Evolutionary conservation across 1,140 invertebrate species (phyloP).

Genomic region (Trissolcus basalis): DNA sequence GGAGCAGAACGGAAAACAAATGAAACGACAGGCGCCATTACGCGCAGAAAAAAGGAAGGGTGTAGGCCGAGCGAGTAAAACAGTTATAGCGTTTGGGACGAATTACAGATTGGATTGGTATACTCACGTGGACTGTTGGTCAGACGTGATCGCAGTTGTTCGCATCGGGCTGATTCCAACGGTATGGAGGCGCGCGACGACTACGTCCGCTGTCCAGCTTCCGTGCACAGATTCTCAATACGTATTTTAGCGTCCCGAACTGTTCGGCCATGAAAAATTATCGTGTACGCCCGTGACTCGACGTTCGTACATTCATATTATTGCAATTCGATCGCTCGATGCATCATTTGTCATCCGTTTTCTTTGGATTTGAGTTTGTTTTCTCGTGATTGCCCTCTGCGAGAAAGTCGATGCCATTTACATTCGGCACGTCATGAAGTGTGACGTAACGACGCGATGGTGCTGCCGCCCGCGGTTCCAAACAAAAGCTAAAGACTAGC

Average conservation of each 20-base stretch:
- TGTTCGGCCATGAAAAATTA: slow-evolving; percentile 52
- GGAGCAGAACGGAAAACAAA: slow-evolving; percentile 13
- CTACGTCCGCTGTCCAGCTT: slow-evolving; percentile 61
- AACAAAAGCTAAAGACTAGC: background rate
- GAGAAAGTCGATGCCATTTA: slow-evolving; percentile 68
- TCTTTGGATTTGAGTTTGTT: slow-evolving; percentile 69
- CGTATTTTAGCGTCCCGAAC: slow-evolving; percentile 46
- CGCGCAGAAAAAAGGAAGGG: slow-evolving; percentile 53
- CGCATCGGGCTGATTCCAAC: slow-evolving; percentile 67
- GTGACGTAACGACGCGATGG: slow-evolving; percentile 60
- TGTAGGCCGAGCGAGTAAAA: slow-evolving; percentile 57
- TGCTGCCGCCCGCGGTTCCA: slow-evolving; percentile 46
- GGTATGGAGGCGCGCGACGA: slow-evolving; percentile 59
- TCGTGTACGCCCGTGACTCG: slow-evolving; percentile 53
- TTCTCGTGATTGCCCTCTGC: slow-evolving; percentile 65
- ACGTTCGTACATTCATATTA: slow-evolving; percentile 66
- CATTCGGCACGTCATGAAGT: slow-evolving; percentile 63
- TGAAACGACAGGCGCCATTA: slow-evolving; percentile 38
- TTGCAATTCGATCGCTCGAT: slow-evolving; percentile 64
- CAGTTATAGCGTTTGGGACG: background rate
- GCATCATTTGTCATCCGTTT: slow-evolving; percentile 70
- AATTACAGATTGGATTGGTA: background rate
- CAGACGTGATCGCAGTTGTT: slow-evolving; percentile 62
- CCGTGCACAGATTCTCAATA: slow-evolving; percentile 29
- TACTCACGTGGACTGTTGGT: slow-evolving; percentile 71